Evolutionary conservation across 2,113 vertebrate genomes (phyloP).

Genomic region (Etheostoma cragini): DNA sequence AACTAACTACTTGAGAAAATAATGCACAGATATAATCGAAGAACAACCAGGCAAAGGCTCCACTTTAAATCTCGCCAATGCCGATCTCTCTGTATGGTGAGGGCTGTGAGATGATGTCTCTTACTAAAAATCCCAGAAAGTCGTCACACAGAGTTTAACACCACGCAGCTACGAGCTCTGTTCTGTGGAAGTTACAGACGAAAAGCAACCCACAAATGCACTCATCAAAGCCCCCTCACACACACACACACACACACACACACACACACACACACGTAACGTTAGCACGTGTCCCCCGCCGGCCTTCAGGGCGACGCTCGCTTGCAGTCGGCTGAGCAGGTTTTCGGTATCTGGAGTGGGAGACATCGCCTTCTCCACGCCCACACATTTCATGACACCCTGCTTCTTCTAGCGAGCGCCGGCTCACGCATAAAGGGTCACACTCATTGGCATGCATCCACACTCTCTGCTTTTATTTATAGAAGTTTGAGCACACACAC

Average conservation of each 20-base stretch:
- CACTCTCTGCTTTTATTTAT: slow-evolving; percentile 64
- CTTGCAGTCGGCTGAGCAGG: slow-evolving; percentile 37
- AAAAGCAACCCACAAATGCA: not conserved
- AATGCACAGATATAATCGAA: too few relatives aligned
- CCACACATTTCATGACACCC: slow-evolving; percentile 56
- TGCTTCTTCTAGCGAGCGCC: slow-evolving; percentile 17
- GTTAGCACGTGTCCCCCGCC: slow-evolving; percentile 24
- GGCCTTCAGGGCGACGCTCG: not conserved
- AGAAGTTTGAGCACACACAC: slow-evolving; percentile 30
- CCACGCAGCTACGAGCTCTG: not conserved
- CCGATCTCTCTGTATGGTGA: too few relatives aligned
- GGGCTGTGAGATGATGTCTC: too few relatives aligned
- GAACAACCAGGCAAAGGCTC: too few relatives aligned
- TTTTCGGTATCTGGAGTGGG: slow-evolving; percentile 33
- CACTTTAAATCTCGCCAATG: too few relatives aligned
- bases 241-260: too few relatives aligned
- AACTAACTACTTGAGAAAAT: too few relatives aligned
- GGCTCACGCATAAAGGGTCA: slow-evolving; percentile 20
- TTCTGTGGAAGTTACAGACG: not conserved
- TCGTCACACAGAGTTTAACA: not conserved
- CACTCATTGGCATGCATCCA: slow-evolving; percentile 3
- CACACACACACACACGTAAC: not conserved
- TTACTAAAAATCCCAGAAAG: too few relatives aligned
- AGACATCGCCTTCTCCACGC: slow-evolving; percentile 44
- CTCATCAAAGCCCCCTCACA: too few relatives aligned